Evolutionary conservation across 2,113 vertebrate species (phyloP).

Genomic region (Sorex araneus): DNA sequence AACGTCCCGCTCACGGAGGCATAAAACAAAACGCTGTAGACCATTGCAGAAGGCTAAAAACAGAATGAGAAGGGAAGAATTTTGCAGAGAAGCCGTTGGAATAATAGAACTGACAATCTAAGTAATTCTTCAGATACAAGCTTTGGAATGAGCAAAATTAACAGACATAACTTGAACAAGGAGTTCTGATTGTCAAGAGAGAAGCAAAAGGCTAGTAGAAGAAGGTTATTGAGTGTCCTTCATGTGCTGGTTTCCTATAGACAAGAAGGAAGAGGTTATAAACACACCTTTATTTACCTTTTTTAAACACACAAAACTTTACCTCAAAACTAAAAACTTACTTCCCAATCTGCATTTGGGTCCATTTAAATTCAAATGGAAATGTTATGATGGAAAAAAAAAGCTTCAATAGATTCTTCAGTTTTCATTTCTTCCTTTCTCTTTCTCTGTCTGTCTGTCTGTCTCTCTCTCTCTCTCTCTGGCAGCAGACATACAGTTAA

Average conservation of each 20-base stretch:
- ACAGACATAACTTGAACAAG: background rate
- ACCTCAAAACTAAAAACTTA: background rate
- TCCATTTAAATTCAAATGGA: background rate
- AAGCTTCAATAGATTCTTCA: background rate
- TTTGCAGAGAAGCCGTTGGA: background rate
- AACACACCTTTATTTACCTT: rapidly evolving
- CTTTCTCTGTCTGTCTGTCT: too few relatives aligned
- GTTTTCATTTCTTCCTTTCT: background rate
- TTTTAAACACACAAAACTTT: too few relatives aligned
- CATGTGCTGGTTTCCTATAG: background rate
- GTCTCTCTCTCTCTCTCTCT: background rate
- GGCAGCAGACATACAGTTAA: too few relatives aligned
- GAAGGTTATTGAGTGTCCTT: background rate
- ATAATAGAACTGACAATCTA: background rate
- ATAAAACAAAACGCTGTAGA: background rate
- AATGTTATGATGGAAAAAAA: background rate
- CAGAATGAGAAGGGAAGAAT: background rate
- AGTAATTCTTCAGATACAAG: background rate
- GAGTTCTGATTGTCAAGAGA: background rate
- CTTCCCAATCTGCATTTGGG: background rate
- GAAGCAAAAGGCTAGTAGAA: background rate
- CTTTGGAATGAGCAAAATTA: background rate
- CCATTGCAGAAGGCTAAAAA: background rate
- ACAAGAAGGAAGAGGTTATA: too few relatives aligned
- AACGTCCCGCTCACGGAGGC: background rate